Evolutionary conservation across 2,113 vertebrate species (phyloP).

Genomic region (Geococcyx californianus): DNA sequence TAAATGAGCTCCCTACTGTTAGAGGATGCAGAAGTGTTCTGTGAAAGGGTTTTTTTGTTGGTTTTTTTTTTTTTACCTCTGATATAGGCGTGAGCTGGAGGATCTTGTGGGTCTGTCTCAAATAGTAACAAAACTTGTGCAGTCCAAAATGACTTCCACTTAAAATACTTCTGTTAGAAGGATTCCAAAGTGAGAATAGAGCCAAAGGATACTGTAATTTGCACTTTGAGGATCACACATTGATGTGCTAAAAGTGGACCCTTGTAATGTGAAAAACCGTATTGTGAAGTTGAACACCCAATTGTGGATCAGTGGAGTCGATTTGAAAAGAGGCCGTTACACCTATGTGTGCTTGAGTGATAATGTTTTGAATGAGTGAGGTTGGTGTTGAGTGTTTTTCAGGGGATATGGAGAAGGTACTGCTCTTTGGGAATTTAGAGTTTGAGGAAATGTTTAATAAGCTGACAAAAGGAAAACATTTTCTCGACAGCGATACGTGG

Average conservation of each 20-base stretch:
- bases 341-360: neutral
- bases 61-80: neutral
- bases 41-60: no score
- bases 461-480: constrained; percentile 29
- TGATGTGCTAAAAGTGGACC: neutral
- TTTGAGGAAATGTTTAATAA: neutral
- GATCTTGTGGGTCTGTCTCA: neutral
- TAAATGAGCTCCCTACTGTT: neutral
- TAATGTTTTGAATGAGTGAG: rapidly evolving
- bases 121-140: neutral
- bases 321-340: neutral
- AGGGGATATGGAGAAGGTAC: neutral
- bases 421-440: neutral
- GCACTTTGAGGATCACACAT: neutral
- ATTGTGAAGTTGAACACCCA: neutral
- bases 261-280: rapidly evolving
- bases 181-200: neutral
- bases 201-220: neutral
- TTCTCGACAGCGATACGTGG: constrained; percentile 71
- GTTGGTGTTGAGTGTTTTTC: neutral
- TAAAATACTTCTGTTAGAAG: neutral
- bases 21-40: neutral
- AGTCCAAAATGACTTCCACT: neutral
- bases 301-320: neutral
- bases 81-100: neutral